Evolutionary conservation across 2,797 vertebrate species (phyloP), one percentile per base, ranked within the genome.

Genomic region (Nothura maculosa): DNA sequence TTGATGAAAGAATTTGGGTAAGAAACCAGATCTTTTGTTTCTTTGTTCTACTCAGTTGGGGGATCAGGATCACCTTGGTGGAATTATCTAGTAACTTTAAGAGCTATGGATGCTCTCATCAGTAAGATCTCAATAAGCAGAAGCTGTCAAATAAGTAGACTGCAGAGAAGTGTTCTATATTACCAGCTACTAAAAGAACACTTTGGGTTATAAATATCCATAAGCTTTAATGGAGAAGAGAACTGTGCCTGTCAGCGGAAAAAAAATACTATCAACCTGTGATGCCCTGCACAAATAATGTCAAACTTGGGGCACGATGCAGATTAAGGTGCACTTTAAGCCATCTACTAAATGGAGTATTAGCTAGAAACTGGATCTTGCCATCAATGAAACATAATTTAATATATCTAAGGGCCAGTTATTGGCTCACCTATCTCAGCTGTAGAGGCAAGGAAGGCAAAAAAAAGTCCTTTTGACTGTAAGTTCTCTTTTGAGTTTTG

Each of bases 271-370:
- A 95, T 92, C 95, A 94, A 92, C 93, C 93, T 87, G 79, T 15
- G 22, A 81, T 94, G 90, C 88, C 88, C 84, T 94, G 89, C 84
- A 93, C 90, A 96, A 96, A 94, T 94, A 94, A 95, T 94, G 93
- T 96, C 88, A 95, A 87, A 89, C 86, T 0, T 94, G 79, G 94
- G 95, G 92, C 94, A 96, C 2, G 7, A 95, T 96, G 95, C 93
- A 94, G 93, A 95, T 95, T 96, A 96, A 94, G 93, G 79, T 83
- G 93, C 95, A 95, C 95, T 96, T 96, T 94, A 95, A 94, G 76
- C 73, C 86, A 94, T 95, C 95, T 90, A 66, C 86, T 89, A 94
- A 94, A 95, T 92, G 81, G 86, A 66, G 60, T 92, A 89, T 94
- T 94, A 95, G 62, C 79, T 93, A 60, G 84, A 93, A 93, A 85